Percentiles rank a stretch among this genome's conserved stretches.
Evolutionary conservation across 2,888 invertebrate species (phyloP).

Genomic region (Stenotaenia linearis): DNA sequence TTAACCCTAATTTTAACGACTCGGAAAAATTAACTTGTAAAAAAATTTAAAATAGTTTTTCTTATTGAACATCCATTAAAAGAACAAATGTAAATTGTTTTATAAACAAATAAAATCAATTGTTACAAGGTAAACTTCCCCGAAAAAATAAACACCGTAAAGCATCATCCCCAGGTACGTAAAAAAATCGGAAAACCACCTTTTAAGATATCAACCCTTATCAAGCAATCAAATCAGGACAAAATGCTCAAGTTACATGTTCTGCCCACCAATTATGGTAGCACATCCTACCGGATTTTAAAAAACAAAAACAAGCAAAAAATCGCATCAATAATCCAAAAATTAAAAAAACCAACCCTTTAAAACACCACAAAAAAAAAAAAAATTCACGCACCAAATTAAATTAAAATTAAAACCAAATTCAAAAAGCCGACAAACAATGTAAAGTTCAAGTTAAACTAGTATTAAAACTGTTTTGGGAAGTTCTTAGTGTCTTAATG

Average conservation of each 20-base stretch:
- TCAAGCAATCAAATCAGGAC: constrained; percentile 17
- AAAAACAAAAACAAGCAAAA: neutral
- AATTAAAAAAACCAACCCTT: neutral
- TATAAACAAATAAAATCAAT: neutral
- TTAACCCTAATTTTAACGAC: no score
- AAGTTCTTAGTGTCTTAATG: constrained; percentile 12
- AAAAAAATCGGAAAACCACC: neutral
- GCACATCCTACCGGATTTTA: constrained; percentile 19
- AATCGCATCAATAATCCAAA: neutral
- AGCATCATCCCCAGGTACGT: neutral
- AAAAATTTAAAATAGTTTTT: no score
- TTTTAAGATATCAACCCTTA: constrained; percentile 4
- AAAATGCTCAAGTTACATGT: constrained; percentile 21
- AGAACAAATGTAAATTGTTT: no score
- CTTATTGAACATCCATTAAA: no score
- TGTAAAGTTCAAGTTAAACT: constrained; percentile 22
- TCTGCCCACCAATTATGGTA: constrained; percentile 5
- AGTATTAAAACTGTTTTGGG: constrained; percentile 26
- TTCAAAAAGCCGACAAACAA: neutral
- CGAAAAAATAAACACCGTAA: neutral
- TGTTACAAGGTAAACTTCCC: neutral
- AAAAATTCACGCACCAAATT: neutral
- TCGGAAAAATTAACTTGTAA: no score
- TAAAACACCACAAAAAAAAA: neutral
- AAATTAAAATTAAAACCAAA: neutral